phyloP scores from a whole-genome alignment of 2,888 invertebrate genomes.

The Dioctria linearis region DNA sequence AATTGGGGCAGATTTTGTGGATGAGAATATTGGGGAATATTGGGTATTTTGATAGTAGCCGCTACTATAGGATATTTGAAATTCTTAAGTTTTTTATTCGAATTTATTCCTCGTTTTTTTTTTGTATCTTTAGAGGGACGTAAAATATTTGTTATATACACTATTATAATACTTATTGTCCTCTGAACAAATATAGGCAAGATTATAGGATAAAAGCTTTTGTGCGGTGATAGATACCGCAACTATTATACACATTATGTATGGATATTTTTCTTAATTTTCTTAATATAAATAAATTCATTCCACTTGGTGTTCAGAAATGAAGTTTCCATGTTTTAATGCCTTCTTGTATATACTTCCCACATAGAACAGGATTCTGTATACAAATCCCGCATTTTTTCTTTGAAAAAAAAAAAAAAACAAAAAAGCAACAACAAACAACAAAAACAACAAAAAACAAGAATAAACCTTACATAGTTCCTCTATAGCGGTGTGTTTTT shows the following conservation, averaged over 20 bases:
- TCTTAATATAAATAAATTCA: neutral
- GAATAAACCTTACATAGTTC: conserved; percentile 3
- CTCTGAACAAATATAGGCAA: too few relatives aligned
- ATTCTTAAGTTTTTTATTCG: too few relatives aligned
- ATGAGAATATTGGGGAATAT: neutral
- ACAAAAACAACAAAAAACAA: neutral
- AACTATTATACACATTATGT: too few relatives aligned
- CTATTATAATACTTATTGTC: too few relatives aligned
- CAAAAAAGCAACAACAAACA: neutral
- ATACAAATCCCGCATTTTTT: conserved; percentile 20
- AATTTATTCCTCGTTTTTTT: too few relatives aligned
- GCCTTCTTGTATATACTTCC: neutral
- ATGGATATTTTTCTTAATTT: too few relatives aligned
- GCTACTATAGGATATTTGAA: too few relatives aligned
- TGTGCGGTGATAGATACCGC: neutral
- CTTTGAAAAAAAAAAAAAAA: neutral
- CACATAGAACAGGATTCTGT: neutral
- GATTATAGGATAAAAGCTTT: neutral
- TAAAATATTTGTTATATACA: too few relatives aligned
- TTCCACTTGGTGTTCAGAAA: conserved; percentile 26
- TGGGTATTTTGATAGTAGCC: neutral
- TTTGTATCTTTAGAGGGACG: too few relatives aligned
- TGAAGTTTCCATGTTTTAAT: neutral
- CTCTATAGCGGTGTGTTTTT: neutral
- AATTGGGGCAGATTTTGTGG: neutral